phyloP scores from a whole-genome alignment of 2,113 vertebrate genomes.

The Casuarius casuarius region DNA sequence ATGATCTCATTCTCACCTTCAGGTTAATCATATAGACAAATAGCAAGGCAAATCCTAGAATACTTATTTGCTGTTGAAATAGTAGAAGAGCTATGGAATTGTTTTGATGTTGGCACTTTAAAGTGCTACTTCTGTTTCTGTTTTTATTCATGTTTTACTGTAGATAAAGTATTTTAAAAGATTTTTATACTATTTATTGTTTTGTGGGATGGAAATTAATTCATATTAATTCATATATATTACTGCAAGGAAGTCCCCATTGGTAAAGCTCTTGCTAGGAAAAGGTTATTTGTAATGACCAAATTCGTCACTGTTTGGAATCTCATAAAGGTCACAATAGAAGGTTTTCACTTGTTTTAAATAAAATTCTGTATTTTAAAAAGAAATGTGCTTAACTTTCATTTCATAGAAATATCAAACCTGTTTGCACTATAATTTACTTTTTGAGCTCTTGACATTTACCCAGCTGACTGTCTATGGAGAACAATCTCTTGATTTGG shows the following conservation, averaged over 20 bases:
- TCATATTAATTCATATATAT: conserved; percentile 77
- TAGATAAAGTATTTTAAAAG: conserved; percentile 39
- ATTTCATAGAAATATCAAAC: conserved; percentile 88
- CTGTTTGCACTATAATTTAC: conserved; percentile 86
- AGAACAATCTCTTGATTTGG: conserved; percentile 80
- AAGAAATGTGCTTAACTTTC: conserved; percentile 83
- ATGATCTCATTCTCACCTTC: conserved; percentile 3
- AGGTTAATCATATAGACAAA: neutral
- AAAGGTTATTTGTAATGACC: conserved; percentile 89
- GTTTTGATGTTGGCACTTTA: neutral
- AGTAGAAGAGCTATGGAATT: rapidly evolving
- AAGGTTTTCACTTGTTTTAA: conserved; percentile 82
- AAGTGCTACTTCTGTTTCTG: neutral
- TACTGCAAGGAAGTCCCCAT: conserved; percentile 67
- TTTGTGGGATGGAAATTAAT: conserved; percentile 76
- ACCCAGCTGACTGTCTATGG: conserved; percentile 82
- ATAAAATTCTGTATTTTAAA: conserved; percentile 85
- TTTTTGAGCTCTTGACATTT: conserved; percentile 85
- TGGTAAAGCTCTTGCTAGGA: conserved; percentile 69
- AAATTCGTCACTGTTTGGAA: conserved; percentile 86
- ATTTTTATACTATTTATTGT: conserved; percentile 53
- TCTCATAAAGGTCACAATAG: conserved; percentile 82
- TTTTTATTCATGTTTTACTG: neutral
- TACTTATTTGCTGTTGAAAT: neutral
- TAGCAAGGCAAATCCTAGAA: neutral